Evolutionary conservation across 2,797 vertebrate genomes (phyloP), one percentile per base, ranked within the genome.

Genomic region (Pogoniulus pusillus): DNA sequence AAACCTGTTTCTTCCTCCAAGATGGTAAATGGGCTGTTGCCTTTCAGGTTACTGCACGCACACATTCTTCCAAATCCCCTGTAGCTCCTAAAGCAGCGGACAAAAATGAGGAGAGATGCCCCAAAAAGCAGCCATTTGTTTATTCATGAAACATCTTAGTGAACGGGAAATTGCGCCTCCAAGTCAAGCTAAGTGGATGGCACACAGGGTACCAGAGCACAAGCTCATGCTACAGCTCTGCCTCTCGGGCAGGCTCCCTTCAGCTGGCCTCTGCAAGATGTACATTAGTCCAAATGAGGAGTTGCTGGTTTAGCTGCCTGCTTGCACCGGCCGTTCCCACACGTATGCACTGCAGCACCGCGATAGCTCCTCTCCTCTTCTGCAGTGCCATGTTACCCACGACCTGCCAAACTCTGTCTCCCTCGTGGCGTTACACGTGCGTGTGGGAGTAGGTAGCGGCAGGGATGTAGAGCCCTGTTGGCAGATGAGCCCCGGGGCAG

Each of bases 231-330:
- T 88, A 82, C 9, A 1, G 72, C 91, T 53, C 53, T 30, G 59
- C 30, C 2, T 89, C 75, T 75, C 84, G 91, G 83, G 16, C 69
- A 72, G 53, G 14, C 29, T 85, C 72, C 23, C 35, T 90, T 81
- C 78, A 85, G 75, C 75, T 58, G 80, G 65, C 65, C 78, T 79
- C 91, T 65, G 86, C 85, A 85, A 92, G 82, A 91, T 45, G 82
- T 79, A 91, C 53, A 16, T 80, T 85, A 93, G 92, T 90, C 89
- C 93, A 95, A 95, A 96, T 84, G 82, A 54, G 85, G 75, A 74
- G 53, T 87, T 37, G 3, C 78, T 86, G 65, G 59, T 90, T 90
- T 73, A 37, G 27, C 77, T 90, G 87, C 71, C 69, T 82, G 88
- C 91, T 89, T 69, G 66, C 86, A 57, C 49, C 4, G 55, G 88